Evolutionary conservation across 2,888 invertebrate species (phyloP).

Genomic region (Lumbricus terrestris): DNA sequence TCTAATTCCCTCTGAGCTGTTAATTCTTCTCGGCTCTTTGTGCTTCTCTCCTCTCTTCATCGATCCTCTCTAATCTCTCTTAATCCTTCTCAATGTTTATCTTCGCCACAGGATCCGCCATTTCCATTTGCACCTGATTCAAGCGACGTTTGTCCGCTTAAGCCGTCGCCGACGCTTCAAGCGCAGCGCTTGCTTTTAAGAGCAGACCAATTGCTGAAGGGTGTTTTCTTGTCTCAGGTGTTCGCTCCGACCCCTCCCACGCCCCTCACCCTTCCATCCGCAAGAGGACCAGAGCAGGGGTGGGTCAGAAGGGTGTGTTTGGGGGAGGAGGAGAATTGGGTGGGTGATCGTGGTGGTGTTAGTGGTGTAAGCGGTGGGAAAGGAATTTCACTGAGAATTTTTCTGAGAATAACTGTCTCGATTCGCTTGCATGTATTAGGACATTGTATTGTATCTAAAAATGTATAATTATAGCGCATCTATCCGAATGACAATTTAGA

Average conservation of each 20-base stretch:
- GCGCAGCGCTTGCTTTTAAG: neutral
- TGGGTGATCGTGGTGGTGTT: no score
- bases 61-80: no score
- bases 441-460: no score
- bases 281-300: neutral
- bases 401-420: neutral
- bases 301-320: neutral
- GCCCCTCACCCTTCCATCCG: neutral
- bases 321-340: neutral
- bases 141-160: neutral
- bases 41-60: neutral
- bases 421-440: no score
- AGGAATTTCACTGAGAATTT: neutral
- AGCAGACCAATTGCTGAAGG: neutral
- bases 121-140: neutral
- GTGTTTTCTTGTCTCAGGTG: conserved; percentile 3
- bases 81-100: neutral
- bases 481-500: no score
- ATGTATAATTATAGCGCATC: no score
- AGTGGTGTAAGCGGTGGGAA: neutral
- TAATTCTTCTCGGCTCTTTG: neutral
- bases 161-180: neutral
- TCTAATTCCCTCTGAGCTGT: neutral
- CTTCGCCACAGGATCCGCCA: neutral
- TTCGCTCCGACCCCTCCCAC: neutral